These are phyloP conservation scores for Apodemia duryi DNA, from an alignment of 2,888 invertebrate species.

Conservation along the genomic window DNA sequence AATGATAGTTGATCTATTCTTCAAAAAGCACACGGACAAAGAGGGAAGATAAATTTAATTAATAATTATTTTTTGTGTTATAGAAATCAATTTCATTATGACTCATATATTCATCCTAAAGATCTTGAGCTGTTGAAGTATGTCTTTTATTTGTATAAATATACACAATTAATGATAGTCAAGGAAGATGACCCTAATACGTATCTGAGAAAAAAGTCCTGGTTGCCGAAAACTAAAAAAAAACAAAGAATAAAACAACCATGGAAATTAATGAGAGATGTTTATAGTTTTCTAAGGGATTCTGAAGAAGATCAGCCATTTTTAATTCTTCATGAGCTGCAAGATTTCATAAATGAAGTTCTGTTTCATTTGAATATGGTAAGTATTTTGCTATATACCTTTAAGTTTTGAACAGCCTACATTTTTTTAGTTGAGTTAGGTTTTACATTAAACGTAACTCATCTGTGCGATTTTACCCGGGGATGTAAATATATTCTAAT, in stretches of 20 bases:
- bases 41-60: not conserved
- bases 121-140: conserved; percentile 53
- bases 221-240: conserved; percentile 33
- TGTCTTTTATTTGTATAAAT: conserved; percentile 38
- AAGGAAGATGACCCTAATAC: not conserved
- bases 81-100: conserved; percentile 35
- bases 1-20: too few relatives aligned
- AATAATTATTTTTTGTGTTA: conserved; percentile 13
- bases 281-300: conserved; percentile 25
- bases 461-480: too few relatives aligned
- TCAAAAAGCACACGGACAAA: too few relatives aligned
- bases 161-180: conserved; percentile 26
- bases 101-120: conserved; percentile 37
- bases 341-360: conserved; percentile 24
- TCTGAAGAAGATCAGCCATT: conserved; percentile 13
- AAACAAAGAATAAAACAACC: conserved; percentile 27
- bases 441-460: too few relatives aligned
- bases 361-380: conserved; percentile 43
- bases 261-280: conserved; percentile 28
- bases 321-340: conserved; percentile 24
- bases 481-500: too few relatives aligned
- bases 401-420: too few relatives aligned
- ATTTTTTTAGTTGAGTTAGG: too few relatives aligned
- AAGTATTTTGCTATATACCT: conserved; percentile 34
- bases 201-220: conserved; percentile 22